Evolutionary conservation across 2,888 invertebrate genomes (phyloP), one percentile per base, ranked within the genome.

Genomic region (Troides aeacus): DNA sequence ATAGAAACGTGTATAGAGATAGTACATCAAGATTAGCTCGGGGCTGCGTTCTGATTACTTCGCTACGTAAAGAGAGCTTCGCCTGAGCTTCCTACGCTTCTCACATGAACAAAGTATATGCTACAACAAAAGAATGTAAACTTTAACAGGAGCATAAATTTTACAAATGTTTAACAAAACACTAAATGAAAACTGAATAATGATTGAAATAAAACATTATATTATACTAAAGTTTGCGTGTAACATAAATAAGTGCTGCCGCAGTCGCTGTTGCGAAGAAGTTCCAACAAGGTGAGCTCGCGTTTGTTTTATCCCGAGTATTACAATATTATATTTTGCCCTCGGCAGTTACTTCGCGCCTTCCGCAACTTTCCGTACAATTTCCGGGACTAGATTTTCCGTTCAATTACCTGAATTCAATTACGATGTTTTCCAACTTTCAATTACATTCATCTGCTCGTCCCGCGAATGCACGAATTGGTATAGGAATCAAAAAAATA

Each of bases 11-110:
- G 82, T 84, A 84, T 84, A 85, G 82, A 81, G 83, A 85, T 84
- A 83, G 84, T 82, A 85, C 85, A 85, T 87, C 85, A 85, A 89
- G 88, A 90, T 90, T 90, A 89, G 87, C 90, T 86, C 85, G 83
- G 78, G 87, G 87, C 86, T 86, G 86, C 85, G 84, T 83, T 80
- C 86, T 89, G 89, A 88, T 89, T 89, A 87, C 85, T 84, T 81
- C 81, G 84, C 84, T 82, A 79, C 81, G 84, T 85, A 86, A 85
- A 80, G 84, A 84, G 84, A 83, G 79, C 80, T 80, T 74, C 78
- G 78, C 80, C 77, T 79, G 80, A 78, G 81, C 80, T 83, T 83
- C 78, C 83, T 81, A 82, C 79, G 79, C 84, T 84, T 83, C 78
- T 74, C 73, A 83, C 81, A 85, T 84, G 83, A 84, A 77, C 74